These are phyloP conservation scores for Rhorus exstirpatorius DNA, from an alignment of 2,888 invertebrate species.

Conservation along the genomic window DNA sequence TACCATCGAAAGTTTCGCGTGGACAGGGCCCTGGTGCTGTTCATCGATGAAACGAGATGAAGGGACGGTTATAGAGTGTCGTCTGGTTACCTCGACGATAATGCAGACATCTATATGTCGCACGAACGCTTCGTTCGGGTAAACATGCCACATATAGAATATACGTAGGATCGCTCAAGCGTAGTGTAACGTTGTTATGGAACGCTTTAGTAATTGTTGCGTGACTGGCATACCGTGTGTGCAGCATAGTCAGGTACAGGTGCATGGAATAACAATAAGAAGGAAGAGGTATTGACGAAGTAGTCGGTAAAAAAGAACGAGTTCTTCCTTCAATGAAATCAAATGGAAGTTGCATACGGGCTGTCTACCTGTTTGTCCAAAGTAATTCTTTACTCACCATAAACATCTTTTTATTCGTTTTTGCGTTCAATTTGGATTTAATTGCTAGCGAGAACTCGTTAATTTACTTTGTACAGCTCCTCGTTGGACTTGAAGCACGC, in stretches of 20 bases:
- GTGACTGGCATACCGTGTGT: slow-evolving; percentile 59
- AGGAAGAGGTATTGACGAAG: slow-evolving; percentile 6
- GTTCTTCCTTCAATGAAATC: slow-evolving; percentile 29
- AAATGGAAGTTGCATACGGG: slow-evolving; percentile 20
- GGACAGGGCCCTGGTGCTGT: slow-evolving; percentile 6
- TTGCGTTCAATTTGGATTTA: background rate
- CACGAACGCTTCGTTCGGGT: slow-evolving; percentile 43
- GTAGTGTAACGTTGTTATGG: slow-evolving; percentile 64
- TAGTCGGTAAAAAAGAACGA: background rate
- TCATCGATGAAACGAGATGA: slow-evolving; percentile 35
- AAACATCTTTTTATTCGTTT: background rate
- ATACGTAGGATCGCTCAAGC: slow-evolving; percentile 37
- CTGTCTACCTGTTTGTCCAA: background rate
- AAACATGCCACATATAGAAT: slow-evolving; percentile 37
- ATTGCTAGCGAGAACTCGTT: background rate
- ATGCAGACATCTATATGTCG: slow-evolving; percentile 26
- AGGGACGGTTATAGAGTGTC: background rate
- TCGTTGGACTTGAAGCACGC: background rate
- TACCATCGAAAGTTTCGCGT: slow-evolving; percentile 48
- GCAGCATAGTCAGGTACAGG: slow-evolving; percentile 4
- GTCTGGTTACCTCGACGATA: slow-evolving; percentile 18
- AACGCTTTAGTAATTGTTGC: slow-evolving; percentile 60
- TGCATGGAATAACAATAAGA: slow-evolving; percentile 41
- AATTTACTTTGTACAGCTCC: slow-evolving; percentile 3
- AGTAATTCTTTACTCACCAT: slow-evolving; percentile 2